Evolutionary conservation across 2,888 invertebrate genomes (phyloP).

Genomic region (Halictus ligatus): DNA sequence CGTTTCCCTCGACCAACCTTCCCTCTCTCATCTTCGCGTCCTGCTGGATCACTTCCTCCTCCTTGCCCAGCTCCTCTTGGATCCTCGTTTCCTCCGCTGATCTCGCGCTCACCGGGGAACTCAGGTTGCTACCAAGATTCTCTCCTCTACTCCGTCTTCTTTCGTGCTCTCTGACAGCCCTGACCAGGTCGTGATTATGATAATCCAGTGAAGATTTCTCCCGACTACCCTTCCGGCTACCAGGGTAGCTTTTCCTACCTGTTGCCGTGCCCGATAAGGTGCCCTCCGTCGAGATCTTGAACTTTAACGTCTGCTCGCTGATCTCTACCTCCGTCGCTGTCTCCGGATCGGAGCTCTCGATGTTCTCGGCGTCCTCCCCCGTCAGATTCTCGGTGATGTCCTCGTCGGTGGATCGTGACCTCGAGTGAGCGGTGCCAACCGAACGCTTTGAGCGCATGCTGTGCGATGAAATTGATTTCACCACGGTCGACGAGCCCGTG

Average conservation of each 20-base stretch:
- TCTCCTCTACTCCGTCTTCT: slow-evolving; percentile 78
- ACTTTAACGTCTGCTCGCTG: slow-evolving; percentile 90
- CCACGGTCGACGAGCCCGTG: slow-evolving; percentile 68
- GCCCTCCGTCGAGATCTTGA: slow-evolving; percentile 91
- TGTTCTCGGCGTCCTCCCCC: slow-evolving; percentile 85
- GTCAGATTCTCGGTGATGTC: slow-evolving; percentile 80
- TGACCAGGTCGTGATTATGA: slow-evolving; percentile 84
- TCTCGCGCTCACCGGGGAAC: slow-evolving; percentile 79
- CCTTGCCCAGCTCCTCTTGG: slow-evolving; percentile 77
- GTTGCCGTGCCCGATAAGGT: slow-evolving; percentile 82
- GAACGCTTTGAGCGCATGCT: slow-evolving; percentile 84
- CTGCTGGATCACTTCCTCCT: slow-evolving; percentile 67
- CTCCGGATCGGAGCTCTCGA: slow-evolving; percentile 87
- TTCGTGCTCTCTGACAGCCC: slow-evolving; percentile 85
- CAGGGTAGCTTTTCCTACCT: slow-evolving; percentile 88
- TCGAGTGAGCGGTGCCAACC: slow-evolving; percentile 81
- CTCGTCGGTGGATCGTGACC: slow-evolving; percentile 81
- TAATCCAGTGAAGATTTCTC: slow-evolving; percentile 85
- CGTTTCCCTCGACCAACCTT: slow-evolving; percentile 71
- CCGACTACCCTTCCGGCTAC: slow-evolving; percentile 89
- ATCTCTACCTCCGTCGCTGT: slow-evolving; percentile 91
- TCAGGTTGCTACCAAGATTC: slow-evolving; percentile 78
- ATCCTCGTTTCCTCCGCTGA: slow-evolving; percentile 79
- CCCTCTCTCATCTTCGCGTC: slow-evolving; percentile 42
- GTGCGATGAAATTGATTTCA: slow-evolving; percentile 83